Percentiles rank a stretch among this genome's conserved stretches.
Evolutionary conservation across 23 tunicate genomes (phyloP).

Genomic region (Pegea sp.): DNA sequence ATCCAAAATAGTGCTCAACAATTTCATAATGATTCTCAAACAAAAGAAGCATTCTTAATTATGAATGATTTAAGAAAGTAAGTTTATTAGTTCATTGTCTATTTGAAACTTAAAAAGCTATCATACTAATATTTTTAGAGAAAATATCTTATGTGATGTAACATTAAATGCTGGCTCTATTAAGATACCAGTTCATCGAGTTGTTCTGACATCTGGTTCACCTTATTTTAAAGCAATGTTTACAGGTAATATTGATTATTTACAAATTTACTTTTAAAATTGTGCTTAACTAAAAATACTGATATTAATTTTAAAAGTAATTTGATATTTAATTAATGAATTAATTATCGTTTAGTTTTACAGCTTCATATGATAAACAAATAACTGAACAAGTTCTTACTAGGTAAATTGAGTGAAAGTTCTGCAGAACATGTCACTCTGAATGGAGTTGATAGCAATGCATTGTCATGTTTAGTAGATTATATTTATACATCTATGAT

Average conservation of each 20-base stretch:
- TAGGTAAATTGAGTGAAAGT: conserved; percentile 94
- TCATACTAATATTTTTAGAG: conserved; percentile 6
- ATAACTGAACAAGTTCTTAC: too few relatives aligned
- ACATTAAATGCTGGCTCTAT: conserved; percentile 61
- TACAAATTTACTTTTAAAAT: too few relatives aligned
- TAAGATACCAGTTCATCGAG: conserved; percentile 75
- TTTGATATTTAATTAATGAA: too few relatives aligned
- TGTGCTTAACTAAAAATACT: too few relatives aligned
- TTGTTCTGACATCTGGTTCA: conserved; percentile 84
- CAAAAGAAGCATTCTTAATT: conserved; percentile 67
- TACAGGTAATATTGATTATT: too few relatives aligned
- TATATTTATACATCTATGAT: conserved; percentile 90
- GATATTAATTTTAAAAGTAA: too few relatives aligned
- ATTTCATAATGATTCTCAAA: conserved; percentile 71
- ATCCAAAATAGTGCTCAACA: conserved; percentile 88
- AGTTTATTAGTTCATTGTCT: not conserved
- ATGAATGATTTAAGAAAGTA: conserved; percentile 91
- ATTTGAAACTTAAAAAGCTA: not conserved
- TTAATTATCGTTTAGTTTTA: too few relatives aligned
- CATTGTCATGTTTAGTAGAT: conserved; percentile 69
- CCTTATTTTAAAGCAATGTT: conserved; percentile 98
- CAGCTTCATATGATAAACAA: too few relatives aligned
- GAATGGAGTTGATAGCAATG: conserved; percentile 67
- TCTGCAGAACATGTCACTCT: conserved; percentile 61
- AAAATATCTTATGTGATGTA: conserved; percentile 54